These are phyloP conservation scores for Lutjanus argentimaculatus DNA, from an alignment of 2,797 vertebrate genomes.

Conservation along the genomic window DNA sequence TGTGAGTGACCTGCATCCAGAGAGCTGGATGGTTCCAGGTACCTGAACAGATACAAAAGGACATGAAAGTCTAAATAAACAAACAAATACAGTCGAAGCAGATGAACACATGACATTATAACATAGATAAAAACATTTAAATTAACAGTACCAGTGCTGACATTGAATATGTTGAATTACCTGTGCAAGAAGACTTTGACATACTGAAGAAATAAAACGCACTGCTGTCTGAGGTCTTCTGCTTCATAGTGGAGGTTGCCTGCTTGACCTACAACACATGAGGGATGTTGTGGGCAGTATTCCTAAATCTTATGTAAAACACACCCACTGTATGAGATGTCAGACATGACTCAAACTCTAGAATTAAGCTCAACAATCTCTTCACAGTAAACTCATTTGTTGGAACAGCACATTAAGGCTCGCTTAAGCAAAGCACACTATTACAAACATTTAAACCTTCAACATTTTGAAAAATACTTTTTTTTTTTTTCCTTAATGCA, in stretches of 20 bases:
- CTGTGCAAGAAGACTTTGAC: conserved; percentile 96
- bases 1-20: conserved; percentile 82
- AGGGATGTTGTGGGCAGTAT: background rate
- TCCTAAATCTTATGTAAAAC: conserved; percentile 27
- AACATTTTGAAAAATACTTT: background rate
- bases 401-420: background rate
- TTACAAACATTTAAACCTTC: background rate
- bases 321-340: conserved; percentile 7
- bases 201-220: conserved; percentile 93
- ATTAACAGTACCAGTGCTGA: background rate
- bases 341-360: background rate
- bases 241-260: conserved; percentile 92
- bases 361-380: background rate
- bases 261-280: conserved; percentile 88
- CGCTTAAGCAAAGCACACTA: background rate
- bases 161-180: conserved; percentile 77
- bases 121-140: background rate
- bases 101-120: background rate
- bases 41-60: conserved; percentile 54
- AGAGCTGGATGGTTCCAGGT: conserved; percentile 77
- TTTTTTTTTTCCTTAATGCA: background rate
- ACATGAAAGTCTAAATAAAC: conserved; percentile 3
- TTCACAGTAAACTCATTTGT: background rate
- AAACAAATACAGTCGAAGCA: background rate
- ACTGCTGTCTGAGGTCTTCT: conserved; percentile 90